Percentiles rank a stretch among this genome's conserved stretches.
Conservation (phyloP, 1,140 invertebrate genomes). For the Ditylenchus dipsaci region DNA sequence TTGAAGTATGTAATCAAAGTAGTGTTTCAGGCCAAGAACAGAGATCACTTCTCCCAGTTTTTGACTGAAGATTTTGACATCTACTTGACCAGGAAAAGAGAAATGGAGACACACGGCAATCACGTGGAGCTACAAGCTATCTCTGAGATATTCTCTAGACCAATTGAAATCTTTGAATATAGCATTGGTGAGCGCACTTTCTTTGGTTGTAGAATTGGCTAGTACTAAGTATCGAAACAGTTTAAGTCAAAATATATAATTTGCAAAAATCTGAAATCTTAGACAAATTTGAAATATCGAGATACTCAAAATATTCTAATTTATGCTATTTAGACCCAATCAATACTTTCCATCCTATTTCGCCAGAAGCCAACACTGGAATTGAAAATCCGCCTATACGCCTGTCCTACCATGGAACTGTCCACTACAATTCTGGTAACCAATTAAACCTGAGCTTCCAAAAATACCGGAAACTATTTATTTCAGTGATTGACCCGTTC, state of each 20-base stretch:
- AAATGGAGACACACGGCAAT: conserved; percentile 78
- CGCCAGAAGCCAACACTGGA: conserved; percentile 62
- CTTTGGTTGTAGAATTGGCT: too few species aligned
- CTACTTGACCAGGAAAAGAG: conserved; percentile 70
- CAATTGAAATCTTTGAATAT: conserved; percentile 87
- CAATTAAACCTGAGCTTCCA: background rate
- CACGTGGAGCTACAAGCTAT: conserved; percentile 90
- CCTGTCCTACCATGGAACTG: conserved; percentile 80
- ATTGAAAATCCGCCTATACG: conserved; percentile 74
- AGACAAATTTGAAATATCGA: too few species aligned
- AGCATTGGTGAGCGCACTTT: conserved; percentile 59
- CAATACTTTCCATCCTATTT: conserved; percentile 78
- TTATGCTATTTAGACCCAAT: conserved; percentile 65
- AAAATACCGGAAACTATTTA: too few species aligned
- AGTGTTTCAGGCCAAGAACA: conserved; percentile 67
- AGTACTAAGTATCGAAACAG: too few species aligned
- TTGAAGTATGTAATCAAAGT: conserved; percentile 27
- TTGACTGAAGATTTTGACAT: conserved; percentile 84
- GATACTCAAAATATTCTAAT: too few species aligned
- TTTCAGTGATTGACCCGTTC: conserved; percentile 78
- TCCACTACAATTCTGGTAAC: conserved; percentile 73
- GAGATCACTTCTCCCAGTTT: conserved; percentile 85
- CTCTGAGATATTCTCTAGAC: conserved; percentile 84
- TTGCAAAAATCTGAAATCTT: too few species aligned
- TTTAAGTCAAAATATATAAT: too few species aligned